Evolutionary conservation across 2,797 vertebrate genomes (phyloP).

Genomic region (Potorous gilbertii): DNA sequence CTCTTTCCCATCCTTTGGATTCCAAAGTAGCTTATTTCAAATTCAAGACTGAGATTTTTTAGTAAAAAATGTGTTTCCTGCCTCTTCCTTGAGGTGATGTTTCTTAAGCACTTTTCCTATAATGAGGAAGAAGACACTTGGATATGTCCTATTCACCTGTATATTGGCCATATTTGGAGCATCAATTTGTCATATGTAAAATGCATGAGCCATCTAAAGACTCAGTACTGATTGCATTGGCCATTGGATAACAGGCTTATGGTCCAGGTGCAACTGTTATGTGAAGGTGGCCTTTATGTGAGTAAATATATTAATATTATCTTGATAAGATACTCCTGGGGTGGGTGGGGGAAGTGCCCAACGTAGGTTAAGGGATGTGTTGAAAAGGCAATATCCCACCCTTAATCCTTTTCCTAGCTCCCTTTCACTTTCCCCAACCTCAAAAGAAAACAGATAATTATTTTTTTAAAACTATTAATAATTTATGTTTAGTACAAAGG

Average conservation of each 20-base stretch:
- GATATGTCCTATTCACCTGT: slow-evolving; percentile 48
- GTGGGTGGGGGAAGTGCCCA: slow-evolving; percentile 51
- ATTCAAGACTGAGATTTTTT: slow-evolving; percentile 50
- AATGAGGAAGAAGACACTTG: slow-evolving; percentile 51
- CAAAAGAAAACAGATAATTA: slow-evolving; percentile 86
- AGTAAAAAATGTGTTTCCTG: slow-evolving; percentile 40
- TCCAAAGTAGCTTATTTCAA: slow-evolving; percentile 44
- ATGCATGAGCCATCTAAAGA: not conserved
- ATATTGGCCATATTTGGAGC: slow-evolving; percentile 40
- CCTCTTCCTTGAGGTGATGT: slow-evolving; percentile 17
- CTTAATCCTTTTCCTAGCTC: slow-evolving; percentile 48
- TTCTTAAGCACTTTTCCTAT: slow-evolving; percentile 18
- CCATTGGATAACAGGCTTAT: slow-evolving; percentile 50
- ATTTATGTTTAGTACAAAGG: slow-evolving; percentile 88
- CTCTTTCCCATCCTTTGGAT: slow-evolving; percentile 43
- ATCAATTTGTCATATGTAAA: slow-evolving; percentile 4
- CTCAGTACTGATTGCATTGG: slow-evolving; percentile 41
- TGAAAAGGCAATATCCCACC: slow-evolving; percentile 78
- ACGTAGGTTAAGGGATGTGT: slow-evolving; percentile 65
- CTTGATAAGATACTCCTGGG: slow-evolving; percentile 39
- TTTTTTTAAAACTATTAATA: slow-evolving; percentile 87
- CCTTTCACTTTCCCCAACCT: slow-evolving; percentile 73
- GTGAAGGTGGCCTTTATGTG: slow-evolving; percentile 50
- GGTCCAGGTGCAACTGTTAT: slow-evolving; percentile 41
- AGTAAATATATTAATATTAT: not conserved